Evolutionary conservation across 2,797 vertebrate species (phyloP).

Genomic region (Sebastes diaconus): DNA sequence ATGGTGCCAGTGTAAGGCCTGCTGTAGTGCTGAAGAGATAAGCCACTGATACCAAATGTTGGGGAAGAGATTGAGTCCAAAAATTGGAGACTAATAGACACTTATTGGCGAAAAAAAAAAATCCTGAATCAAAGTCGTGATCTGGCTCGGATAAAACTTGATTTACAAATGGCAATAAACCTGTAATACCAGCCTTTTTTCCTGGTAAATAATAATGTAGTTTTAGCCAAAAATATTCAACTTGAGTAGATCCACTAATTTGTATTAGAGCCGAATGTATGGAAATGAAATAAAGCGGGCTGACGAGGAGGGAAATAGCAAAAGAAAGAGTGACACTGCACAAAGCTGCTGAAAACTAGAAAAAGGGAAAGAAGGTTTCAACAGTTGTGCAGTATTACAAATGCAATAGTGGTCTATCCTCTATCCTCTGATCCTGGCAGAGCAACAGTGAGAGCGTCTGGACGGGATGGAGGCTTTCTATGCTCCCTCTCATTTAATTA

Average conservation of each 20-base stretch:
- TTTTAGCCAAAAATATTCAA: neutral
- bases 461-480: slow-evolving; percentile 78
- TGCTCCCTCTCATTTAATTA: slow-evolving; percentile 82
- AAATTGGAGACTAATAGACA: slow-evolving; percentile 72
- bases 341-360: slow-evolving; percentile 60
- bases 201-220: neutral
- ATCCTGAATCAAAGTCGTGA: slow-evolving; percentile 23
- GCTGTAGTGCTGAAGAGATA: slow-evolving; percentile 81
- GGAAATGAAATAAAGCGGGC: slow-evolving; percentile 23
- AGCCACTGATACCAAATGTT: slow-evolving; percentile 79
- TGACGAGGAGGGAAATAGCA: slow-evolving; percentile 30
- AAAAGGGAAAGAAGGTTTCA: slow-evolving; percentile 79
- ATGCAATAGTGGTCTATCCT: slow-evolving; percentile 87
- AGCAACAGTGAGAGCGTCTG: slow-evolving; percentile 85
- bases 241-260: slow-evolving; percentile 1
- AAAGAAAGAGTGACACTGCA: slow-evolving; percentile 67
- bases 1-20: slow-evolving; percentile 83
- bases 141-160: slow-evolving; percentile 13
- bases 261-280: slow-evolving; percentile 14
- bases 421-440: slow-evolving; percentile 84
- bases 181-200: neutral
- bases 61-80: slow-evolving; percentile 67
- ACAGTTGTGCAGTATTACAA: slow-evolving; percentile 86
- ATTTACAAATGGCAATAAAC: slow-evolving; percentile 13
- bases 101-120: slow-evolving; percentile 43